Conservation (phyloP, 2,797 vertebrate genomes). For the Xiphophorus birchmanni region DNA sequence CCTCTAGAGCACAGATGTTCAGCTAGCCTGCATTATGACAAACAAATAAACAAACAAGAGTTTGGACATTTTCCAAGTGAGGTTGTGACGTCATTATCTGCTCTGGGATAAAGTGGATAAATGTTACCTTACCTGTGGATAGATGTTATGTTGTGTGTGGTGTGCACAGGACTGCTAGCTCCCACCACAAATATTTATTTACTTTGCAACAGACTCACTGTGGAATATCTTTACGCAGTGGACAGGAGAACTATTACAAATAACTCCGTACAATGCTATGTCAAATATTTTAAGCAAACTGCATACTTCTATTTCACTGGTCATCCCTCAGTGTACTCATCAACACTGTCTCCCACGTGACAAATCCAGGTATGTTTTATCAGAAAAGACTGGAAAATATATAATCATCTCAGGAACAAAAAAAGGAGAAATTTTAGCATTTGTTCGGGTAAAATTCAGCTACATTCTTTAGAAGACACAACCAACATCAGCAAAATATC, state of each 20-base stretch:
- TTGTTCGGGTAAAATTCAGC: too few relatives aligned
- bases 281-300: background rate
- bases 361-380: background rate
- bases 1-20: background rate
- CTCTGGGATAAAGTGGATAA: background rate
- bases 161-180: background rate
- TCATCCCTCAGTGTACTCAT: background rate
- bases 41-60: too few relatives aligned
- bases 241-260: background rate
- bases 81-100: background rate
- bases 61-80: background rate
- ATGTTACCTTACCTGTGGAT: background rate
- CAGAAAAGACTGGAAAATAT: background rate
- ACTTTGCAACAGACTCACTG: background rate
- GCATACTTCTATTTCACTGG: too few relatives aligned
- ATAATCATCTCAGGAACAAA: too few relatives aligned
- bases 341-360: background rate
- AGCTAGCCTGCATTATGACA: background rate
- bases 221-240: background rate
- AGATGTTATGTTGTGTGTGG: background rate
- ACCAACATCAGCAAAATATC: background rate
- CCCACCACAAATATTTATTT: background rate
- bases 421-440: too few relatives aligned
- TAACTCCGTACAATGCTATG: background rate
- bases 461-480: too few relatives aligned